Evolutionary conservation across 1,140 invertebrate genomes (phyloP).

Genomic region (Halesus radiatus): DNA sequence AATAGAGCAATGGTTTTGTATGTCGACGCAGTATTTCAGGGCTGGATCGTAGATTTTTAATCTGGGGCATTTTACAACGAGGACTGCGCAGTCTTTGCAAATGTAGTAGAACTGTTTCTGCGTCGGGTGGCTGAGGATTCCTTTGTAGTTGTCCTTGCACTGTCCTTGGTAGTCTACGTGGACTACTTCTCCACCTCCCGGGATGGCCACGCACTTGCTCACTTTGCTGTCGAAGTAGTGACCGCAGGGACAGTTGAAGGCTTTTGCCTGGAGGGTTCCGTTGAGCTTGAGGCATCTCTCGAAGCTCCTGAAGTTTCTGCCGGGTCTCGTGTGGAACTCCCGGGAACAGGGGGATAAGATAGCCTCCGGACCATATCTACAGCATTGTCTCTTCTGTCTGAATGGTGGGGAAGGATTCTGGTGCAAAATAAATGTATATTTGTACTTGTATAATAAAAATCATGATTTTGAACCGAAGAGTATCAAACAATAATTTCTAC

Average conservation of each 20-base stretch:
- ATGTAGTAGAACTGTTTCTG: slow-evolving; percentile 64
- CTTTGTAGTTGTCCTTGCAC: slow-evolving; percentile 61
- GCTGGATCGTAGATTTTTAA: slow-evolving; percentile 57
- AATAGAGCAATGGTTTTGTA: slow-evolving; percentile 38
- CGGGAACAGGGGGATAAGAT: slow-evolving; percentile 1
- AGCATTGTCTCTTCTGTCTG: not conserved
- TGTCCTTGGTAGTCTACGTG: slow-evolving; percentile 60
- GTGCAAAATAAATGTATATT: too few relatives aligned
- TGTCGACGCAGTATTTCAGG: slow-evolving; percentile 43
- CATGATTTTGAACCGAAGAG: too few relatives aligned
- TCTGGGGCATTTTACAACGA: slow-evolving; percentile 62
- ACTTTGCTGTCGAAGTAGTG: slow-evolving; percentile 54
- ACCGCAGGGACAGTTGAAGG: slow-evolving; percentile 47
- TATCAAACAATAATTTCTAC: too few relatives aligned
- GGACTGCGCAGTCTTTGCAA: slow-evolving; percentile 61
- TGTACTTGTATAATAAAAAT: too few relatives aligned
- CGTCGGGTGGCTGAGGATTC: slow-evolving; percentile 62
- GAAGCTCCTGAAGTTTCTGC: slow-evolving; percentile 57
- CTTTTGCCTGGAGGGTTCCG: slow-evolving; percentile 49
- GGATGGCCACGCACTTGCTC: slow-evolving; percentile 59
- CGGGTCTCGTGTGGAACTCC: slow-evolving; percentile 58
- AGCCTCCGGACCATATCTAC: not conserved
- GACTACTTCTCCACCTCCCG: slow-evolving; percentile 62
- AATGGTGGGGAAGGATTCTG: not conserved
- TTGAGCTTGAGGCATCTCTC: slow-evolving; percentile 59